Base-by-base conservation (phyloP, 2,113 vertebrate genomes). In the Murina feae region DNA sequence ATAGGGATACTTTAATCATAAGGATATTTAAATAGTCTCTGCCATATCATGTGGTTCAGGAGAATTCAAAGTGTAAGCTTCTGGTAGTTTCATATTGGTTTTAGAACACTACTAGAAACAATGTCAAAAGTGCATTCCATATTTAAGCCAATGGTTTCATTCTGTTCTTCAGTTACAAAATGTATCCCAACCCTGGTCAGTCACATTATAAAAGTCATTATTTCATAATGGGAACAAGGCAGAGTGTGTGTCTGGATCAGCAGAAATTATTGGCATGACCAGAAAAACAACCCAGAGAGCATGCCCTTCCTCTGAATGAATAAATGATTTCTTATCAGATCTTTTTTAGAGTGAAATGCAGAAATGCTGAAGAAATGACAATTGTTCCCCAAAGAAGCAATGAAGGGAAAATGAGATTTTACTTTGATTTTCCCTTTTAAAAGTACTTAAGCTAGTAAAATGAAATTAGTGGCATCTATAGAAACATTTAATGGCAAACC, bases 291-390 rank as follows among this genome's bases (percentile, higher is more conserved):
- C 21, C 51, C 66, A 91, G 81, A 20, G 68, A 65, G n/a, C 60
- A 28, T 86, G 68, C 42, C 86, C 72, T 95, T 90, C 42, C 72
- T 82, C 87, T 78, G 92, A 92, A 74, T 91, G 60, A 92, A 39
- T 78, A 87, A 95, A 39, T 78, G 60, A 94, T 91, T 69, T 89
- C 58, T 95, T 89, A 94, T 47, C 69, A 95, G 84, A 94, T 81
- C 58, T 65, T 79, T 84, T 93, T 88, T 35, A 86, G 1, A 93
- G 12, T 55, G 5, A 65, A 65, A 68, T 53, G 16, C 35, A 94
- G 91, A 95, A 80, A 74, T 93, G 13, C 44, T 32, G 90, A 80
- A 92, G 69, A 96, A 94, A 69, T 85, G 69, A 66, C 37, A 63
- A 82, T 14, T 74, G 71, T 75, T 13, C 20, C n/a, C 76, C 76